Evolutionary conservation across 2,888 invertebrate genomes (phyloP).

Genomic region (Sminthurinus aureus): DNA sequence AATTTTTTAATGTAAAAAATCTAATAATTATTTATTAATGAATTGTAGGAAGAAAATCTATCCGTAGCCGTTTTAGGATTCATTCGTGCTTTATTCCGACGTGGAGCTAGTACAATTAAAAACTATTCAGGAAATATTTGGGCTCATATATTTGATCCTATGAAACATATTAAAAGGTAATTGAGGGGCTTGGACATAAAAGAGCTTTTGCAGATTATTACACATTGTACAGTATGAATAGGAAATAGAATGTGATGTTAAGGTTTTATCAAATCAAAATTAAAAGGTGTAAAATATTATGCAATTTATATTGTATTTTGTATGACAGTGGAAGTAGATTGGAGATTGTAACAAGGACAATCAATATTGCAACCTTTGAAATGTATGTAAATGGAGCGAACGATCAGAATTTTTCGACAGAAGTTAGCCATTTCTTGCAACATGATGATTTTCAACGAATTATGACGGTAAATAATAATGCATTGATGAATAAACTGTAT

Average conservation of each 20-base stretch:
- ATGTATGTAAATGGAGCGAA: conserved; percentile 44
- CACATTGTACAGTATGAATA: too few species aligned
- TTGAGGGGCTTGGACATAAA: too few species aligned
- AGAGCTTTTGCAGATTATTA: too few species aligned
- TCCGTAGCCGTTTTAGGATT: conserved; percentile 48
- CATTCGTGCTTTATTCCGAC: conserved; percentile 51
- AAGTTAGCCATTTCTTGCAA: conserved; percentile 44
- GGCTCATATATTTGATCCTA: conserved; percentile 49
- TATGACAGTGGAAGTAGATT: conserved; percentile 43
- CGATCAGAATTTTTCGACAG: conserved; percentile 44
- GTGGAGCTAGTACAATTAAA: conserved; percentile 48
- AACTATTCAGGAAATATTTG: conserved; percentile 46
- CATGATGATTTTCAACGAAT: conserved; percentile 33
- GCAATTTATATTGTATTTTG: background rate
- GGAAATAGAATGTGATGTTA: too few species aligned
- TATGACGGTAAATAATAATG: conserved; percentile 39
- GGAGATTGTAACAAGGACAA: conserved; percentile 50
- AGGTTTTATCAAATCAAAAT: too few species aligned
- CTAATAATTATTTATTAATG: background rate
- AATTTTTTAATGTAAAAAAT: background rate
- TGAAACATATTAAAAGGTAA: conserved; percentile 44
- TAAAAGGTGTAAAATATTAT: background rate
- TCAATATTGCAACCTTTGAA: conserved; percentile 56
- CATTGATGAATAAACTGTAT: background rate
- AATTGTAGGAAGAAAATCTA: conserved; percentile 51